Evolutionary conservation across 2,113 vertebrate species (phyloP), one percentile per base, ranked within the genome.

Genomic region (Sterrhoptilus dennistouni): DNA sequence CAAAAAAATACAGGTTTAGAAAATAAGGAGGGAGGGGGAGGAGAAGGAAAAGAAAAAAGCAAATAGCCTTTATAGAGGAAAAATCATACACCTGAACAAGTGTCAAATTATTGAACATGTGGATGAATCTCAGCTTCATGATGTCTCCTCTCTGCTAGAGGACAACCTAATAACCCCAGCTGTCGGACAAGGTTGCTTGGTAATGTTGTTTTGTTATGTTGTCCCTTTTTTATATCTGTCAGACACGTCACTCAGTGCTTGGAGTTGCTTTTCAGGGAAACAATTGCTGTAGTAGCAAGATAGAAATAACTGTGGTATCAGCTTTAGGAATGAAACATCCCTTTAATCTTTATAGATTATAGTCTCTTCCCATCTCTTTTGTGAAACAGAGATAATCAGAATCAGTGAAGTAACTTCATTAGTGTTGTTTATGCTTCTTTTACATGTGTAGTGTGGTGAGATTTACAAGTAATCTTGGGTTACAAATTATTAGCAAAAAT

Each of bases 401-500:
- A 72, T 87, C 36, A 53, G 19, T 45, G 36, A 64, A 91, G 8
- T 35, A 49, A 79, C 33, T 63, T 54, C 29, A 74, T 65, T 65
- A 54, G 7, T 25, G 23, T 20, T 72, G 22, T 47, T 79, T 87
- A 61, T 7, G 5, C 20, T 90, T 85, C 70, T 59, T 45, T 91
- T 77, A 59, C 12, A 15, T 33, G 2, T 25, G 50, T 1, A 2
- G 7, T 33, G 14, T 65, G 28, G 23, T 20, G 50, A 92, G 28
- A 6, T 85, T 79, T 65, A 42, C 27, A 61, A 59, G 23, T n/a
- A 84, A 71, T 68, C 38, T 77, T 64, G 13, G 6, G 8, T 74
- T 22, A 64, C 33, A 76, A 75, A 72, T 85, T 33, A 64, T 42
- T 61, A 53, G 27, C 17, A 94, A 94, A 89, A 79, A 54, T 18